Conservation (phyloP, 2,113 vertebrate species). For the Rhombomys opimus region DNA sequence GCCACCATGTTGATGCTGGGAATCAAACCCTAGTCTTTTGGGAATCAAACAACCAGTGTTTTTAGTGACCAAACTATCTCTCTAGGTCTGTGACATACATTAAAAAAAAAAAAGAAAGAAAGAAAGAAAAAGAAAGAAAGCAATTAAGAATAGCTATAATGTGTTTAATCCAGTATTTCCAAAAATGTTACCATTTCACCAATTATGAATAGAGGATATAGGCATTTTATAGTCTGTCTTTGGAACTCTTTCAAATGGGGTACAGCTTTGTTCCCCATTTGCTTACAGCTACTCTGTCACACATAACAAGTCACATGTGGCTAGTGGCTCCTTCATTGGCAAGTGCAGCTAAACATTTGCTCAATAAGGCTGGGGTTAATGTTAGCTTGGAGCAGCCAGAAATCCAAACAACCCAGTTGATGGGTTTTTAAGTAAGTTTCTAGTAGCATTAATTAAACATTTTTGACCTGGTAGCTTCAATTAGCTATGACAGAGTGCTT, state of each 20-base stretch:
- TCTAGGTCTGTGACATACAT: background rate
- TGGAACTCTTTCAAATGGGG: background rate
- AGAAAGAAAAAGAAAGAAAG: background rate
- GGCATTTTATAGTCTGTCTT: background rate
- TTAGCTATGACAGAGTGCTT: background rate
- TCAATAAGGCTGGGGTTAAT: background rate
- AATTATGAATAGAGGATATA: background rate
- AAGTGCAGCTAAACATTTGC: background rate
- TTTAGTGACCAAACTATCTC: background rate
- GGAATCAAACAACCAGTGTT: background rate
- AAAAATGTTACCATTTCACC: conserved; percentile 16
- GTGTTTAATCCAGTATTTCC: background rate
- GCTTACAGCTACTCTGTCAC: background rate
- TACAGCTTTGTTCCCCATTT: background rate
- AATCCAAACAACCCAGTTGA: background rate
- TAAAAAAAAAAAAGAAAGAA: background rate
- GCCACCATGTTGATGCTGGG: background rate
- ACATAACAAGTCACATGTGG: background rate
- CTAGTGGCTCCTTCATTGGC: background rate
- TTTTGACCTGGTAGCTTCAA: background rate
- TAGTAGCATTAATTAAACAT: conserved; percentile 8
- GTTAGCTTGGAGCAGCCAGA: background rate
- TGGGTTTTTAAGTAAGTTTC: conserved; percentile 26
- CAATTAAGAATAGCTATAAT: conserved; percentile 13
- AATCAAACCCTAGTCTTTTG: background rate